Conservation (phyloP, 2,113 vertebrate species). For the Motacilla tschutschensis region DNA sequence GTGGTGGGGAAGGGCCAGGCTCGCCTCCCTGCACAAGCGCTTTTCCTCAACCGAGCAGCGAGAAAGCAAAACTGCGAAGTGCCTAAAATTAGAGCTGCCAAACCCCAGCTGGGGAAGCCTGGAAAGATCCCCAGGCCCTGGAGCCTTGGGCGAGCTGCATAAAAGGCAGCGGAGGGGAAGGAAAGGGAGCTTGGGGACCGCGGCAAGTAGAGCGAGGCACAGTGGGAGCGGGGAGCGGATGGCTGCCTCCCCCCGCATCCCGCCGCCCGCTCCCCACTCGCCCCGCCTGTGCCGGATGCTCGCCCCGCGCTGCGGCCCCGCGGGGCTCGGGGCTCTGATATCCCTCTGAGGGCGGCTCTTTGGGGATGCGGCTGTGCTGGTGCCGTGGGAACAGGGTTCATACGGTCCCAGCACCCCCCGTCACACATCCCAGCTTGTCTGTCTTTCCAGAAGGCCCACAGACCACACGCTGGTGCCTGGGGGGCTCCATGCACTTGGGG, state of each 20-base stretch:
- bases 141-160: slow-evolving; percentile 62
- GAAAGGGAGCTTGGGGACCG: slow-evolving; percentile 45
- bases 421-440: background rate
- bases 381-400: fast-evolving
- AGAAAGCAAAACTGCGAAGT: slow-evolving; percentile 62
- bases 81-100: slow-evolving; percentile 66
- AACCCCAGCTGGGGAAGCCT: slow-evolving; percentile 67
- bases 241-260: background rate
- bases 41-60: slow-evolving; percentile 10
- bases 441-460: background rate
- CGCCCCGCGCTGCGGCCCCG: background rate
- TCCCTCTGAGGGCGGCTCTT: background rate
- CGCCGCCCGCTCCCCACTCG: background rate
- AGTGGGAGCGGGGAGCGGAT: background rate
- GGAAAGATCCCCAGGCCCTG: slow-evolving; percentile 66
- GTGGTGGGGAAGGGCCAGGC: slow-evolving; percentile 25
- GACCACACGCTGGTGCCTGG: background rate
- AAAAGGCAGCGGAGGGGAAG: slow-evolving; percentile 62
- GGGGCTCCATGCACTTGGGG: background rate
- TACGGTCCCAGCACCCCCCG: fast-evolving
- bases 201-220: slow-evolving; percentile 43
- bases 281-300: background rate
- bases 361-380: background rate
- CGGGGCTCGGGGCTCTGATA: background rate
- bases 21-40: slow-evolving; percentile 22